Evolutionary conservation across 2,113 vertebrate genomes (phyloP), one percentile per base, ranked within the genome.

Genomic region (Coturnix japonica): DNA sequence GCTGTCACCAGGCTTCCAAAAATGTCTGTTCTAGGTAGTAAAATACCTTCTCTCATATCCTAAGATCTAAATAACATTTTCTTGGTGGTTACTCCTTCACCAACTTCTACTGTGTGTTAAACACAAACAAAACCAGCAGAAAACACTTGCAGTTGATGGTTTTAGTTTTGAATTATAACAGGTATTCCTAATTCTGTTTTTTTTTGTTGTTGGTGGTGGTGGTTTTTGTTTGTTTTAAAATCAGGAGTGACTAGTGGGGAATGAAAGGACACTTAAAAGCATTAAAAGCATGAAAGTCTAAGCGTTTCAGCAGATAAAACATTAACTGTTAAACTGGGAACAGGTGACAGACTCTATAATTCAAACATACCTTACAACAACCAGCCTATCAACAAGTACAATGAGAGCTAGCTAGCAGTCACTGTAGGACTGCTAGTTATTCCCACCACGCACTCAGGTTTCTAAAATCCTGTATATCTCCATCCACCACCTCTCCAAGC

Each of bases 81-180:
- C 25, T 41, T 72, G 9, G 12, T 53, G 13, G 35, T 67, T 46
- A 8, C 56, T 59, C 14, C 59, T 75, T 25, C 28, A 75, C 18
- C 2, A 53, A 35, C 2, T 7, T 7, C 11, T n/a, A 8, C 4
- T 19, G 26, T 1, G 26, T 59, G 20, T 8, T 19, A 16, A 6
- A 6, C 17, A 11, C 26, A 53, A 3, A n/a, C 19, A 66, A 22
- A 61, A 10, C 20, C 22, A 30, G n/a, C 5, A 49, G 22, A n/a
- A 70, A 51, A 30, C 1, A 5, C 22, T 30, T 67, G 13, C 4
- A 7, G 54, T 49, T 78, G 35, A 12, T 35, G 3, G 53, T 53
- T 47, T 26, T 31, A 41, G 2, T 4, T 60, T 79, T 31, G 2
- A 46, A 9, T 23, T 47, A 47, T 47, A 47, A 47, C 46, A 22